Evolutionary conservation across 2,797 vertebrate genomes (phyloP), one percentile per base, ranked within the genome.

Genomic region (Falco berigora): DNA sequence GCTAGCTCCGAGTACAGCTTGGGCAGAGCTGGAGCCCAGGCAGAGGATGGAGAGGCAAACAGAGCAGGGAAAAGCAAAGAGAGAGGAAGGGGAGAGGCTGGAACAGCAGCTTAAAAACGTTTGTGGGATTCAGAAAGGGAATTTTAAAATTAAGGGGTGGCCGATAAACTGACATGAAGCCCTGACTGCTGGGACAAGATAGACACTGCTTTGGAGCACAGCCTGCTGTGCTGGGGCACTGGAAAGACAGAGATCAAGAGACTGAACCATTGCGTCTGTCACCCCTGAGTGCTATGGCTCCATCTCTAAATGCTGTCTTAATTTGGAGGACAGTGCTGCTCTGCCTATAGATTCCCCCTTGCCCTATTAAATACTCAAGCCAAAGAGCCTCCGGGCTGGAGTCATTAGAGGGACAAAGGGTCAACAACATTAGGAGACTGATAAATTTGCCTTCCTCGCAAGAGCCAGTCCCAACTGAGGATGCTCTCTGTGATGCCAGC

Each of bases 401-500:
- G 49, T 87, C 96, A 90, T 96, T 95, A 96, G 84, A 85, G 95
- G 94, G 96, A 97, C 95, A 96, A 96, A 97, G 93, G 96, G 86
- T 90, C 88, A 94, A 88, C 95, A 96, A 96, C 94, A 94, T 97
- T 88, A 96, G 90, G 86, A 92, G 95, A 95, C 8, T 93, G 97
- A 96, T 93, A 86, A 91, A 96, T 97, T 72, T 95, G 93, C 82
- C 79, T 93, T 88, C 79, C 86, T 82, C 0, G 4, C 78, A 87
- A 93, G 83, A 77, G 67, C 49, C 20, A 12, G 75, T 81, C 95
- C 90, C 79, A 56, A 1, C 59, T 87, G 94, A 96, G 73, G 95
- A 46, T 20, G 90, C 87, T 83, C 86, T 75, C 77, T 7, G 69
- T 11, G 8, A 67, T 22, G 64, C 97, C 98, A 98, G 98, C 97